Percentiles rank a stretch among this genome's conserved stretches.
Conservation (phyloP, 2,797 vertebrate species). For the Clamator glandarius region DNA sequence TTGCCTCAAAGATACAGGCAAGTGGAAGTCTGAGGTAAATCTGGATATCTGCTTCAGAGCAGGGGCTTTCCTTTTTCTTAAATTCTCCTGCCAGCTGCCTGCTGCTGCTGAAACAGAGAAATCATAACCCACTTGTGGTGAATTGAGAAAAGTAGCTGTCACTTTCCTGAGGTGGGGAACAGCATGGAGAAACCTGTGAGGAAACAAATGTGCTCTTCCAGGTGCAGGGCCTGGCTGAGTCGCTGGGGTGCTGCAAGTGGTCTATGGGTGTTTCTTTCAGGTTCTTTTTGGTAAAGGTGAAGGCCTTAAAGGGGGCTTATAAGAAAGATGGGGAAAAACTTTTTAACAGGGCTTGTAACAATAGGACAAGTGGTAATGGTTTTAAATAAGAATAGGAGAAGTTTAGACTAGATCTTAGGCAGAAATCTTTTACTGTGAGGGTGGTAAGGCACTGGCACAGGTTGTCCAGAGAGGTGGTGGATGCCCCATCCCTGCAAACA, state of each 20-base stretch:
- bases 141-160: neutral
- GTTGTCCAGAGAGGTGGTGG: too few relatives aligned
- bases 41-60: neutral
- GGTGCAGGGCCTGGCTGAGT: neutral
- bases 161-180: neutral
- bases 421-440: too few relatives aligned
- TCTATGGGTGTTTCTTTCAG: neutral
- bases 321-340: too few relatives aligned
- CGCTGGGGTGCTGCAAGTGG: rapidly evolving
- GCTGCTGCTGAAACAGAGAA: neutral
- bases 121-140: neutral
- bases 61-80: neutral
- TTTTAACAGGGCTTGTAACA: too few relatives aligned
- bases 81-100: neutral
- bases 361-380: too few relatives aligned
- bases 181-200: neutral
- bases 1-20: neutral
- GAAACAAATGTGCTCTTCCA: neutral
- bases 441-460: too few relatives aligned
- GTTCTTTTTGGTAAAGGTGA: neutral
- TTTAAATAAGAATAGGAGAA: too few relatives aligned
- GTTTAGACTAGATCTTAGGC: too few relatives aligned
- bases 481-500: too few relatives aligned
- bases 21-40: neutral
- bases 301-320: too few relatives aligned